Evolutionary conservation across 2,888 invertebrate species (phyloP), one percentile per base, ranked within the genome.

Genomic region (Ornithoptera alexandrae): DNA sequence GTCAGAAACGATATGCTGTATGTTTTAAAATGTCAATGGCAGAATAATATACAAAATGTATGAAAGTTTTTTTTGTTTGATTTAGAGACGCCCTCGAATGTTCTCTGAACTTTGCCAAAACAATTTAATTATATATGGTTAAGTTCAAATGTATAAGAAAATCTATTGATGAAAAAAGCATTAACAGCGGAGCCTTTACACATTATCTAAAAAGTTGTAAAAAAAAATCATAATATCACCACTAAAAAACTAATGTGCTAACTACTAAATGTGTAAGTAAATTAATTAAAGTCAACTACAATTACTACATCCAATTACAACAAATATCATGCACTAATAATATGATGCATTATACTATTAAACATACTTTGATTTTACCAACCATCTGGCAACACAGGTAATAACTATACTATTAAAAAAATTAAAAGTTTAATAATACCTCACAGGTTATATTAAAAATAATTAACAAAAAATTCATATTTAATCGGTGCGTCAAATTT

Each of bases 251-350:
- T 10, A 57, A 57, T 20, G 57, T 57, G 22, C 57, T 50, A 50
- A 50, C 50, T 50, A 50, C 50, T 15, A 17, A 50, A 15, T 5
- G 50, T 50, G 50, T 17, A 17, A 58, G 20, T 58, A 58, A 58
- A 58, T 58, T 62, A 57, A 12, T 58, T 15, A 58, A 58, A 58
- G 24, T 22, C 24, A 58, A 24, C 24, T 24, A 58, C 58, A 22
- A 22, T 15, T 10, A 12, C n/a, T 57, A 17, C 22, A 24, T 22
- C 22, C 17, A 24, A 18, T 15, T 58, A 68, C 22, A 62, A 62
- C 65, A 58, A 39, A 53, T 53, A 70, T 59, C 70, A 70, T 70
- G 70, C 69, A 69, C 53, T 69, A 50, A 18, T 1, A 17, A 17
- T 39, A 39, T 39, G 60, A 57, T 59, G 57, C 53, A 63, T 50